Evolutionary conservation across 2,113 vertebrate genomes (phyloP).

Genomic region (Gnathonemus longibarbis): DNA sequence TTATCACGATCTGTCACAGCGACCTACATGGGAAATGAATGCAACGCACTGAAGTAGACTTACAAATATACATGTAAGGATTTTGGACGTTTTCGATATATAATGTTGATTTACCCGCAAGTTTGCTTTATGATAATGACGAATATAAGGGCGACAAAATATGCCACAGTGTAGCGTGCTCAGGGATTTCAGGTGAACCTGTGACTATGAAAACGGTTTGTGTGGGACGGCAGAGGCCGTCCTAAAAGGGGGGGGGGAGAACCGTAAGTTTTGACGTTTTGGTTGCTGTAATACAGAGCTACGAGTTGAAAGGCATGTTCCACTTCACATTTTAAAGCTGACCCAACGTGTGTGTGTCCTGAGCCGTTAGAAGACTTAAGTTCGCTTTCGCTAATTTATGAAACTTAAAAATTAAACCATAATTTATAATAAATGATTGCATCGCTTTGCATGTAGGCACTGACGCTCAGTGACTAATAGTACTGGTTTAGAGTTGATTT

Average conservation of each 20-base stretch:
- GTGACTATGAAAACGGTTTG: neutral
- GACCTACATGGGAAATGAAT: constrained; percentile 2
- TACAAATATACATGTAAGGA: neutral
- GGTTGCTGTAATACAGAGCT: neutral
- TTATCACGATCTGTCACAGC: constrained; percentile 3
- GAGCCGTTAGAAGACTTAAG: neutral
- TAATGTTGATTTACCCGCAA: neutral
- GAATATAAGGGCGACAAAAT: neutral
- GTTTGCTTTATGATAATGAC: neutral
- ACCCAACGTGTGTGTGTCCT: neutral
- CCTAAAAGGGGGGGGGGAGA: neutral
- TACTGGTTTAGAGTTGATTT: neutral
- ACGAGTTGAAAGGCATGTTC: neutral
- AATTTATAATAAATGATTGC: neutral
- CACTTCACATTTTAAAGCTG: neutral
- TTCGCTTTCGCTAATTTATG: neutral
- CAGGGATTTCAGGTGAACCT: neutral
- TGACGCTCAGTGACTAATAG: neutral
- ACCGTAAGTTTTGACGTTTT: neutral
- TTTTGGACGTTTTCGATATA: neutral
- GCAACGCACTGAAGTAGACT: neutral
- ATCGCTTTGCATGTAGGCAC: neutral
- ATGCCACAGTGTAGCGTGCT: neutral
- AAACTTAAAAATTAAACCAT: neutral
- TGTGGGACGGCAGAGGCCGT: neutral